Percentiles rank a stretch among this genome's conserved stretches.
phyloP scores from a whole-genome alignment of 2,113 vertebrate genomes.

The Tauraco erythrolophus region DNA sequence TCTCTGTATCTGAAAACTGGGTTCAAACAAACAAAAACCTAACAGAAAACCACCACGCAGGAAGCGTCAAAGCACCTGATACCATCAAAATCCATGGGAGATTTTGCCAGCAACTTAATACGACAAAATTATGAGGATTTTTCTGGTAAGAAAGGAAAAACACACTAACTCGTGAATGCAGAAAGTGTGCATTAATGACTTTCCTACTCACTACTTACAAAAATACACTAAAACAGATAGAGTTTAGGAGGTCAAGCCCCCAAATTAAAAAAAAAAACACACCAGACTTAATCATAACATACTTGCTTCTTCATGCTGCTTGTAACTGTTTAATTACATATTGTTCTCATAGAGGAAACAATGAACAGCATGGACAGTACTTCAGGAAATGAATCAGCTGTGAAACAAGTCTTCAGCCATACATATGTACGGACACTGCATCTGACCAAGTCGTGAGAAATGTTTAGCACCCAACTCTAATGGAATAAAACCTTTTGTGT shows the following conservation, averaged over 20 bases:
- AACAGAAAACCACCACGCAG: neutral
- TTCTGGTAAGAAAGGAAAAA: neutral
- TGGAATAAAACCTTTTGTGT: neutral
- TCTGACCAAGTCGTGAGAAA: neutral
- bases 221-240: neutral
- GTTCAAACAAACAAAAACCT: neutral
- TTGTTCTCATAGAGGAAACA: neutral
- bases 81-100: neutral
- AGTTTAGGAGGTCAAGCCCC: neutral
- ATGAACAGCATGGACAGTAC: neutral
- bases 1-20: neutral
- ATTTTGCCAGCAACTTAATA: neutral
- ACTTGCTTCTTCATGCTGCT: neutral
- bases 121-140: neutral
- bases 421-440: neutral
- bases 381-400: conserved; percentile 26
- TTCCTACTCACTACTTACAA: neutral
- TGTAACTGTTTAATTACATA: neutral
- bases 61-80: neutral
- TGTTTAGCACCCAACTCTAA: neutral
- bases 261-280: neutral
- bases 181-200: neutral
- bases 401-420: neutral
- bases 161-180: fast-evolving
- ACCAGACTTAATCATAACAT: neutral